phyloP scores from a whole-genome alignment of 2,888 invertebrate genomes.

The Leptinotarsa peninsularis region DNA sequence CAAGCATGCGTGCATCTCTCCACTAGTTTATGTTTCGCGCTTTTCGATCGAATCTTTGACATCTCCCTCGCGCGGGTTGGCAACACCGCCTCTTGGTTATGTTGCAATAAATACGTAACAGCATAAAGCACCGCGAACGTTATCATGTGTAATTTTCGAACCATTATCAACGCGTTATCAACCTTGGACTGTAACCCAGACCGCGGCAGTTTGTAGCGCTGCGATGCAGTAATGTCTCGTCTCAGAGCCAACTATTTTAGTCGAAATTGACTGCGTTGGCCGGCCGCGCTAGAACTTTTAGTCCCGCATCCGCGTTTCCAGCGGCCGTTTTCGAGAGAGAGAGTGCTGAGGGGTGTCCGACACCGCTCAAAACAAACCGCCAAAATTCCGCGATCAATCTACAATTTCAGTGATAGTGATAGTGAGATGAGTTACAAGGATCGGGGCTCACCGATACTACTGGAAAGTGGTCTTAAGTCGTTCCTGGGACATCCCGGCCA shows the following conservation, averaged over 20 bases:
- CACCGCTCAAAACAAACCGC: conserved; percentile 58
- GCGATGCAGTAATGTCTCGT: conserved; percentile 64
- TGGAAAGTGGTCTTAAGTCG: conserved; percentile 89
- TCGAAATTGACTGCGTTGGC: conserved; percentile 64
- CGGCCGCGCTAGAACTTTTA: conserved; percentile 41
- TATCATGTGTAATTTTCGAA: conserved; percentile 58
- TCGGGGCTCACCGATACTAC: conserved; percentile 85
- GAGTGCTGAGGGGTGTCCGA: conserved; percentile 53
- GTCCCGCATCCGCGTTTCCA: conserved; percentile 43
- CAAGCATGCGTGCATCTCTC: no score
- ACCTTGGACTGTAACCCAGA: conserved; percentile 65
- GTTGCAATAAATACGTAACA: conserved; percentile 55
- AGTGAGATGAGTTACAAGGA: conserved; percentile 91
- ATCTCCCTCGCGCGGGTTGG: no score
- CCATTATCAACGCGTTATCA: conserved; percentile 59
- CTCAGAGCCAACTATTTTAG: conserved; percentile 64
- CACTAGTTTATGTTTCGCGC: no score
- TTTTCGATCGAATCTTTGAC: no score
- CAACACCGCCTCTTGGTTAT: conserved; percentile 57
- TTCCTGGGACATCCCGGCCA: conserved; percentile 86
- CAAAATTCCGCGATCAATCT: conserved; percentile 66
- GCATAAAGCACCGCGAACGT: conserved; percentile 53
- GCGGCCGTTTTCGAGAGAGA: conserved; percentile 45
- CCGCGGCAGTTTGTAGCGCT: conserved; percentile 57
- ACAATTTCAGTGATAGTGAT: conserved; percentile 67